phyloP scores from a whole-genome alignment of 2,888 invertebrate genomes.

The Laspeyria flexula region DNA sequence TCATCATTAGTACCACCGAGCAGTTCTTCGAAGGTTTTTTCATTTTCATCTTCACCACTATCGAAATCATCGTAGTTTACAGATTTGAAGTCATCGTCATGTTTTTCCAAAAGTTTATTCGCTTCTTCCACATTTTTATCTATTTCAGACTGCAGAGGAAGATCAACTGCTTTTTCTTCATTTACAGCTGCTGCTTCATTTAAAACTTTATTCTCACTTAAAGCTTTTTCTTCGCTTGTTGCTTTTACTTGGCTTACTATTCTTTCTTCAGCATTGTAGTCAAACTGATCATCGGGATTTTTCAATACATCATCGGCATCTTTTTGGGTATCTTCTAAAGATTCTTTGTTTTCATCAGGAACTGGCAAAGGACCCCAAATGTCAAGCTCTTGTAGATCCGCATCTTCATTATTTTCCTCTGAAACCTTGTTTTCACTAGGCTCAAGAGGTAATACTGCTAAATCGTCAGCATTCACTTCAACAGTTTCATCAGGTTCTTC shows the following conservation, averaged over 20 bases:
- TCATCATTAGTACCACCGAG: conserved; percentile 41
- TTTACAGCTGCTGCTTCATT: no score
- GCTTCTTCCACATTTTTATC: conserved; percentile 31
- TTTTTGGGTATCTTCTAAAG: background rate
- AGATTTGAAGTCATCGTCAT: conserved; percentile 38
- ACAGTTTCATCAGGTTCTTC: conserved; percentile 3
- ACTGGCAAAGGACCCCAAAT: background rate
- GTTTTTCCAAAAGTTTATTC: conserved; percentile 47
- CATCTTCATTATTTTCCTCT: conserved; percentile 20
- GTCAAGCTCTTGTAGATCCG: conserved; percentile 17
- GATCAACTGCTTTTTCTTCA: no score
- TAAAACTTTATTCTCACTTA: no score
- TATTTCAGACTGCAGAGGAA: background rate
- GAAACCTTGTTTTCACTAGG: conserved; percentile 12
- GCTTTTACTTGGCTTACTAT: no score
- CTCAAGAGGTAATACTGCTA: conserved; percentile 18
- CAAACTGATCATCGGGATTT: background rate
- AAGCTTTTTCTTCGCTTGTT: no score
- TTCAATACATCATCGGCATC: background rate
- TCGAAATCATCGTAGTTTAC: conserved; percentile 13
- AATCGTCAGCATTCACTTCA: conserved; percentile 5
- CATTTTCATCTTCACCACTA: conserved; percentile 9
- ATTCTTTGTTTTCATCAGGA: background rate
- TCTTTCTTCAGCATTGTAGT: no score
- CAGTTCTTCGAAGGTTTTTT: conserved; percentile 17